Evolutionary conservation across 1,140 invertebrate genomes (phyloP), one percentile per base, ranked within the genome.

Genomic region (Aphis gossypii): DNA sequence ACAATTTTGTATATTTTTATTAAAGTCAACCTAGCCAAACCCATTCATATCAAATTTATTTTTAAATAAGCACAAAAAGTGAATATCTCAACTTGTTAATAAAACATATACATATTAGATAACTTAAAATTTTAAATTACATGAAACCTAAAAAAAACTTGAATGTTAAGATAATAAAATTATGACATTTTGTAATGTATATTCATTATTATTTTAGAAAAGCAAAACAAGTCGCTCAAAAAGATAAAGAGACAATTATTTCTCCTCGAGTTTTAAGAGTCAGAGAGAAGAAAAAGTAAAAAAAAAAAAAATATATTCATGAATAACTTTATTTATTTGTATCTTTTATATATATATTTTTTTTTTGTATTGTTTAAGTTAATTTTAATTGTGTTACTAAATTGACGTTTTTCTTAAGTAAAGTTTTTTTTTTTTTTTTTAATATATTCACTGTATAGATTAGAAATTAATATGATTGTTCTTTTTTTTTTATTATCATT

Each of bases 331-430:
- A n/a, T 68, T 48, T 48, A 48, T 51, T 51, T 51, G 48, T 51
- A 51, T 51, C 14, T 18, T 51, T 48, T 48, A 41, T 41, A 35
- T 46, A 0, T 46, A 54, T 48, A 1, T 35, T 87, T 46, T 25
- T 30, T 87, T 87, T 46, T 88, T 88, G 8, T n/a, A 90, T 51
- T 18, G 46, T 68, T 38, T 23, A 38, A 41, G 14, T 90, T 54
- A 35, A 90, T 90, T 51, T 90, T 56, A 35, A 54, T 90, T 90
- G 14, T 90, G 54, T 38, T 89, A 48, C 18, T 89, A 89, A 89
- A 89, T 51, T 90, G 54, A 38, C 60, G 30, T 76, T 76, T 76
- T 76, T 76, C 60, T 76, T 35, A n/a, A 76, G 1, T 18, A 38
- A 56, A 90, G 11, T 60, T 54, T 60, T 90, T 90, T 54, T 41